Base-by-base conservation (phyloP, 2,888 invertebrate genomes). In the Venusia cambrica region DNA sequence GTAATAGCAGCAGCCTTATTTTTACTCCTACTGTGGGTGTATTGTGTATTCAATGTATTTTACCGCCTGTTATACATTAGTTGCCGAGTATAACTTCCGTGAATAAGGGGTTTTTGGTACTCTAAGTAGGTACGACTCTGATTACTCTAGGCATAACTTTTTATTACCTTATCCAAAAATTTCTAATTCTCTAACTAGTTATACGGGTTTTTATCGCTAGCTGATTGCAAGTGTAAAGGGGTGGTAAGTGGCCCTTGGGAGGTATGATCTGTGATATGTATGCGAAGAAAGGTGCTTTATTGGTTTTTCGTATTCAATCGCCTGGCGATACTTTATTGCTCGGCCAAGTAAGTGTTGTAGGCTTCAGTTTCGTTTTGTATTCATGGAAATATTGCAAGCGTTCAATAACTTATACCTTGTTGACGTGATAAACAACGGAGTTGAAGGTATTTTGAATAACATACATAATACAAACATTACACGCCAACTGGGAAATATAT, bases 201-300 rank as follows among this genome's bases (percentile, higher is more conserved):
- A 43, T 57, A 62, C 56, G 51, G 51, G 41, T 52, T 53, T 51
- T 51, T 48, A 44, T 48, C 42, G 30, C 25, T 16, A 29, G 22
- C 31, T 39, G 39, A 47, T 47, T 40, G 48, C 30, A 30, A 26
- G 36, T 37, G 41, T 36, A 45, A 34, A 44, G 44, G 40, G 40
- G 40, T 40, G 40, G 40, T 40, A 40, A 40, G 40, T 40, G 40
- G 13, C 25, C 38, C 31, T 19, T 36, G 35, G 39, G 40, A 35
- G 40, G 40, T 35, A 35, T 22, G 35, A 35, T 38, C 25, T 16
- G n/a, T 34, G 29, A 39, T 47, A 41, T 48, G 38, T 45, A 48
- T 45, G 45, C 37, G 40, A 14, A 19, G 34, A 22, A 25, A 35
- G 32, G 48, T 44, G 41, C 34, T 49, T 49, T 49, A 49, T 49